phyloP scores from a whole-genome alignment of 1,140 invertebrate species.

The Tribolium castaneum region DNA sequence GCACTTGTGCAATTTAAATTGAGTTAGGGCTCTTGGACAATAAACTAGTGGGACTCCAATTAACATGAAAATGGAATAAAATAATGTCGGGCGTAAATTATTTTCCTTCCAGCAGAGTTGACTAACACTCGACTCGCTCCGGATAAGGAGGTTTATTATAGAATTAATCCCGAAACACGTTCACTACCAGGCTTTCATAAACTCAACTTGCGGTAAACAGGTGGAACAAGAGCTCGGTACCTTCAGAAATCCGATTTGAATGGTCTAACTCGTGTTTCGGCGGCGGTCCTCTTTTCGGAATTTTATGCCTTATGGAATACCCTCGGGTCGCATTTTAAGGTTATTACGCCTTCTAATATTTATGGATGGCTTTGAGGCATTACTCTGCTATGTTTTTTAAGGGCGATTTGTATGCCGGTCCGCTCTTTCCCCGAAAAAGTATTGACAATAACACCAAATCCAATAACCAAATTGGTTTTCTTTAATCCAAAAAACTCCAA shows the following conservation, averaged over 20 bases:
- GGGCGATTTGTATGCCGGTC: constrained; percentile 1
- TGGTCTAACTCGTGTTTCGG: background rate
- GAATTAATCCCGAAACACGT: constrained; percentile 17
- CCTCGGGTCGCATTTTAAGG: constrained; percentile 6
- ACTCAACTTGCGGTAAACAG: constrained; percentile 1
- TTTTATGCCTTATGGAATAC: constrained; percentile 33
- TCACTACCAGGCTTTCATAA: background rate
- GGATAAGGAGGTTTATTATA: constrained; percentile 21
- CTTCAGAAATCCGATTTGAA: constrained; percentile 18
- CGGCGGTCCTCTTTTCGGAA: constrained; percentile 2
- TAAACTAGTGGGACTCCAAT: constrained; percentile 51
- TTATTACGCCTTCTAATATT: constrained; percentile 32
- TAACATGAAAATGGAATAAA: constrained; percentile 57
- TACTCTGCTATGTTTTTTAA: constrained; percentile 19
- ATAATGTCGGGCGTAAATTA: constrained; percentile 46
- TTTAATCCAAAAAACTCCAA: background rate
- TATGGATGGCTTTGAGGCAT: constrained; percentile 26
- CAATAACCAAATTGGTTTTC: constrained; percentile 1
- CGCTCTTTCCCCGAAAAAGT: background rate
- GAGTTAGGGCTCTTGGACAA: constrained; percentile 50
- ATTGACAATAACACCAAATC: constrained; percentile 28
- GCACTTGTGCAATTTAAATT: constrained; percentile 50
- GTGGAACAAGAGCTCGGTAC: background rate
- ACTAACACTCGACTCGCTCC: background rate
- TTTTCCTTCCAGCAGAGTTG: constrained; percentile 29